These are phyloP conservation scores for Thaleichthys pacificus DNA, from an alignment of 2,797 vertebrate species.

Conservation along the genomic window DNA sequence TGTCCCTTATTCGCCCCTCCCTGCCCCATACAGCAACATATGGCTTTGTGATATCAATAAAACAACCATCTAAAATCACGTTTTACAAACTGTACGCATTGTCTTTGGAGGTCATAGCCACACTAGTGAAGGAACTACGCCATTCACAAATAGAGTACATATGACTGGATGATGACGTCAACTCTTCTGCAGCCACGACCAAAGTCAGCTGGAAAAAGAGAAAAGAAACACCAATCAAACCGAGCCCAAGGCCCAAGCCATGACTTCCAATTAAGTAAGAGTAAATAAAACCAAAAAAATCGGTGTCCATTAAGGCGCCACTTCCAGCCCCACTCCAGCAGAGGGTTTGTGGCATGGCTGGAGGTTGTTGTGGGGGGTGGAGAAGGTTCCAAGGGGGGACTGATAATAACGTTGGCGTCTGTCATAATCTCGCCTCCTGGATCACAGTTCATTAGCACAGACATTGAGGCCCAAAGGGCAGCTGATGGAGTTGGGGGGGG, in stretches of 20 bases:
- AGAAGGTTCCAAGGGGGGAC: constrained; percentile 24
- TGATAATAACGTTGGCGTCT: constrained; percentile 71
- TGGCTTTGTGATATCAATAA: no score
- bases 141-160: no score
- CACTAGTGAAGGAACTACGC: no score
- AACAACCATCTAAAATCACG: no score
- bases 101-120: no score
- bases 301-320: constrained; percentile 63
- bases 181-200: constrained; percentile 34
- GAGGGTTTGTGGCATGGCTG: not conserved
- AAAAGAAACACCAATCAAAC: constrained; percentile 57
- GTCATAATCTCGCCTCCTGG: constrained; percentile 66
- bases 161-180: no score
- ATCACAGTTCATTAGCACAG: constrained; percentile 68
- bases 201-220: constrained; percentile 32
- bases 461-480: constrained; percentile 45
- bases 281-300: constrained; percentile 32
- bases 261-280: constrained; percentile 57
- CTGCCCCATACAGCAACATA: no score
- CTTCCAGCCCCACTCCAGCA: constrained; percentile 51
- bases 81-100: no score
- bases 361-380: constrained; percentile 8
- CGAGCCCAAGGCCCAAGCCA: constrained; percentile 47
- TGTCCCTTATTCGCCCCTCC: constrained; percentile 1
- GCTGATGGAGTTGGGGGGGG: constrained; percentile 10